A percentile compares a stretch with the other conserved stretches of the same genome.
Conservation (phyloP, 2,113 vertebrate species). For the Aegotheles bennettii region DNA sequence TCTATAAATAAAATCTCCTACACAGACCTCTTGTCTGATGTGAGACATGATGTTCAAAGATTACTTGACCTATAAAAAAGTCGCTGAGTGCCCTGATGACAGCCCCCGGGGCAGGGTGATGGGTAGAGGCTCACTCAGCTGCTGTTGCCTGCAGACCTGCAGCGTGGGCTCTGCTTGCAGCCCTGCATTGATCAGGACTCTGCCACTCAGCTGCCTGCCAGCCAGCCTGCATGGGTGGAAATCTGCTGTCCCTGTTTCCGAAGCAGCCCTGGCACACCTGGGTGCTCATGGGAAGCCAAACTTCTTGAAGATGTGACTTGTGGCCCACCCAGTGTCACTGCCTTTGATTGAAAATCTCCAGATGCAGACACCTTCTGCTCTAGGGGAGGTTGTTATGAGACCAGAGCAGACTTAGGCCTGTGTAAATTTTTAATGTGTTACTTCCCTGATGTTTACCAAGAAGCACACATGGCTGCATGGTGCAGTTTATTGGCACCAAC, state of each 20-base stretch:
- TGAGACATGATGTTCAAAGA: background rate
- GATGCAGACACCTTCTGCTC: background rate
- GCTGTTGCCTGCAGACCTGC: background rate
- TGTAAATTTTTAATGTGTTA: rapidly evolving
- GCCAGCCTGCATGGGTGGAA: background rate
- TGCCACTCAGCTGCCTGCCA: background rate
- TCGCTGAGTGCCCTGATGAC: rapidly evolving
- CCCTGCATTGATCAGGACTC: rapidly evolving
- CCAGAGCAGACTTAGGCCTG: rapidly evolving
- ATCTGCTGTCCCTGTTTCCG: rapidly evolving
- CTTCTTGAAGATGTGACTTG: rapidly evolving
- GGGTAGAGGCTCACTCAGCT: background rate
- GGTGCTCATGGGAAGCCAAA: rapidly evolving
- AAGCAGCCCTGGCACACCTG: background rate
- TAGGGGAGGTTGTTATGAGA: background rate
- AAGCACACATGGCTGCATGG: background rate
- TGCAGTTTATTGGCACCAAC: background rate
- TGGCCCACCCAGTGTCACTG: rapidly evolving
- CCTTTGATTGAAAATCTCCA: rapidly evolving
- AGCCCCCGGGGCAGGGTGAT: background rate
- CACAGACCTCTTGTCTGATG: background rate
- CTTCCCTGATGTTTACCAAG: background rate
- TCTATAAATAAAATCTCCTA: background rate
- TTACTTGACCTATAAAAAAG: background rate
- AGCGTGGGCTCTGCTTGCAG: background rate